Evolutionary conservation across 2,888 invertebrate species (phyloP).

Genomic region (Eristalinus sepulchralis): DNA sequence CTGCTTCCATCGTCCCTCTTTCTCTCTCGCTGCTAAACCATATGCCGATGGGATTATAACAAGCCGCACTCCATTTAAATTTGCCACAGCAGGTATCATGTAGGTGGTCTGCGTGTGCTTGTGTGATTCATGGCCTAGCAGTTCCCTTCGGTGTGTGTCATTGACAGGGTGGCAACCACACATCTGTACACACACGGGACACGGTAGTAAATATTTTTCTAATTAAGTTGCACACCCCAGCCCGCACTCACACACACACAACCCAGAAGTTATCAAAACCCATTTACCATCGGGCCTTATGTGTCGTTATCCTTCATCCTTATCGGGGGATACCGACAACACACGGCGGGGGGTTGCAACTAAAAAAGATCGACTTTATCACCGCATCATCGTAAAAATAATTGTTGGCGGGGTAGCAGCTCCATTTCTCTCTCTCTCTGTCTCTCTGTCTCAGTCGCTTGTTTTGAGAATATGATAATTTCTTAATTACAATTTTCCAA

Average conservation of each 20-base stretch:
- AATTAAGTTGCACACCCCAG: slow-evolving; percentile 33
- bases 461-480: slow-evolving; percentile 69
- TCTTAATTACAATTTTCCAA: slow-evolving; percentile 64
- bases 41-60: slow-evolving; percentile 28
- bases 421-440: too few relatives aligned
- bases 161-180: neutral
- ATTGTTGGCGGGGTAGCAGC: slow-evolving; percentile 13
- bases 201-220: slow-evolving; percentile 32
- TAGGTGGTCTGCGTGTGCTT: slow-evolving; percentile 6
- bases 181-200: neutral
- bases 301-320: slow-evolving; percentile 42
- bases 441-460: slow-evolving; percentile 13
- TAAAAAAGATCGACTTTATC: slow-evolving; percentile 62
- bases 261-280: slow-evolving; percentile 49
- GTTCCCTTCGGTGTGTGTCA: slow-evolving; percentile 10
- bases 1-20: neutral
- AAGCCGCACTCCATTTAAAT: slow-evolving; percentile 32
- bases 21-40: slow-evolving; percentile 1
- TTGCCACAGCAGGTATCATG: slow-evolving; percentile 22
- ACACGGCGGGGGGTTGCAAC: slow-evolving; percentile 4
- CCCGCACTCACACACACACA: slow-evolving; percentile 5
- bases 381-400: slow-evolving; percentile 57
- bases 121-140: neutral
- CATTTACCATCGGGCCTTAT: slow-evolving; percentile 36
- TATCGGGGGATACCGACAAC: slow-evolving; percentile 16